phyloP scores from a whole-genome alignment of 2,797 vertebrate genomes.

The Morus bassanus region DNA sequence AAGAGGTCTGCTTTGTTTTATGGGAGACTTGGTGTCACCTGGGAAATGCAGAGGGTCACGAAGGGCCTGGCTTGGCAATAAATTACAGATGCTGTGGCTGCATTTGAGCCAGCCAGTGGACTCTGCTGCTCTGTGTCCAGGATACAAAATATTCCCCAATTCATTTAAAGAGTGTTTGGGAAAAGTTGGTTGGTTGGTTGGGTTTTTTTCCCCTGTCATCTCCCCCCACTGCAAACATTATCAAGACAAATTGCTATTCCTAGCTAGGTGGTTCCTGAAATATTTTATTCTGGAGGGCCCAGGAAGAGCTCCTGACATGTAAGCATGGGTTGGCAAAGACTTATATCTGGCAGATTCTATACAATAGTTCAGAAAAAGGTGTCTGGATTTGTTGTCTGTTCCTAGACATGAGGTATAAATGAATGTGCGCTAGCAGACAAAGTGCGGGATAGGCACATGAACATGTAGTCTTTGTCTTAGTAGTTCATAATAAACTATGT shows the following conservation, averaged over 20 bases:
- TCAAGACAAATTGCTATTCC: background rate
- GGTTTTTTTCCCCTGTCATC: too few species aligned
- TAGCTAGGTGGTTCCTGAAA: background rate
- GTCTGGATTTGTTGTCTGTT: background rate
- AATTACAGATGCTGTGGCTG: background rate
- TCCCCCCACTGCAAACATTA: background rate
- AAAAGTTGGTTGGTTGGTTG: too few species aligned
- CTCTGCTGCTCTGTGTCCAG: background rate
- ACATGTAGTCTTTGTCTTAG: background rate
- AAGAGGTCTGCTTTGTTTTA: background rate
- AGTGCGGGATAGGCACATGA: background rate
- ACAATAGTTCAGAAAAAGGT: background rate
- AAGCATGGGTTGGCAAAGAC: background rate
- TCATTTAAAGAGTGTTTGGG: background rate
- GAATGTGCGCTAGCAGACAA: background rate
- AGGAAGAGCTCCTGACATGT: background rate
- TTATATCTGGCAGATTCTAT: background rate
- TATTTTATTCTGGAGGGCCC: background rate
- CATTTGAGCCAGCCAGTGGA: background rate
- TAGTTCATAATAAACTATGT: background rate
- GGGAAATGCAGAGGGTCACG: background rate
- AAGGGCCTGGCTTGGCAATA: background rate
- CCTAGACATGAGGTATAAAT: background rate
- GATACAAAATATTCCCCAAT: background rate
- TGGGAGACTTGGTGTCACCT: background rate